Evolutionary conservation across 2,113 vertebrate species (phyloP), one percentile per base, ranked within the genome.

Genomic region (Hystrix cristata): DNA sequence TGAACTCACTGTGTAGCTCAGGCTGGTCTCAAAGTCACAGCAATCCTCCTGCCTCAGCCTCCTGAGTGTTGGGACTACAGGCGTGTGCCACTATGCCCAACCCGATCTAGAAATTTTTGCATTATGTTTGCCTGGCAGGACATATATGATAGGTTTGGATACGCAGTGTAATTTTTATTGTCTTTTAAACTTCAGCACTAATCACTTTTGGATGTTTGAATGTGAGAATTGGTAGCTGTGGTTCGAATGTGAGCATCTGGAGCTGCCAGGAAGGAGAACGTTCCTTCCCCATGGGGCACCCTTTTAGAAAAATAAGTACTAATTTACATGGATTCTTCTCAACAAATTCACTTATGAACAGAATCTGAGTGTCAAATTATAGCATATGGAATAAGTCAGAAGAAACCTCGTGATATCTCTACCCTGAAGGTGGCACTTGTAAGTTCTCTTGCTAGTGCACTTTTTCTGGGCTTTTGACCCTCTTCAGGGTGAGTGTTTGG

Each of bases 341-440:
- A 88, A 48, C 3, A 51, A 46, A 94, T 87, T 72, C 76, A 29
- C 62, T 90, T 87, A 60, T 31, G 78, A 97, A 57, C 9, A 67
- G 71, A 84, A 85, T 64, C n/a, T 71, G 48, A 29, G 51, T 55
- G 62, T 93, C 46, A 74, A 57, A 57, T 86, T 65, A 51, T 2
- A 83, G 79, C 74, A 15, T 72, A 48, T 78, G 91, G 71, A 76
- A 51, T 55, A 71, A 84, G n/a, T 78, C 53, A 78, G 82, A 71
- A 80, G 90, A 85, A 71, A 27, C 19, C n/a, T 43, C 69, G 9
- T 51, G 51, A 10, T 48, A 0, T 55, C 64, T 48, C 15, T n/a
- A 53, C 59, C 60, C n/a, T 57, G 55, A n/a, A 71, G 78, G 23
- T 18, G 43, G 57, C 12, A 2, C 8, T 57, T 69, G 2, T 23